A percentile compares a stretch with the other conserved stretches of the same genome.
Conservation (phyloP, 2,113 vertebrate species). For the Hyperopisus bebe region DNA sequence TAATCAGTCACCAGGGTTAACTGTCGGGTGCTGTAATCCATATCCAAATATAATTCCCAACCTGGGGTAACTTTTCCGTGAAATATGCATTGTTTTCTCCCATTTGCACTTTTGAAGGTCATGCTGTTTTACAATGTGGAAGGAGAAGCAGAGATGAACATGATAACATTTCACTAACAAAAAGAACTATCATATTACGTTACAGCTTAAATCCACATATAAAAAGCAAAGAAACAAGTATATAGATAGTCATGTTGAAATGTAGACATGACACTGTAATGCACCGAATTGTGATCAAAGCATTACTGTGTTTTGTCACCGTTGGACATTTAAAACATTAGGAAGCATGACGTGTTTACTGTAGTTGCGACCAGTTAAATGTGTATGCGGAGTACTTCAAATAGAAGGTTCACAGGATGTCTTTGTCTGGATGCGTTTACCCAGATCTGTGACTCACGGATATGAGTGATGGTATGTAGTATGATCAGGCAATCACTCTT, state of each 20-base stretch:
- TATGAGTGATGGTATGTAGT: background rate
- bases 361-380: background rate
- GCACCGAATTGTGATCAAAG: background rate
- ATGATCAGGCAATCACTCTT: conserved; percentile 50
- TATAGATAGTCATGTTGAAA: background rate
- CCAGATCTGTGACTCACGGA: background rate
- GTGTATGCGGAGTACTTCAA: background rate
- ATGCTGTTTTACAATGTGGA: background rate
- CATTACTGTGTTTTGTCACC: background rate
- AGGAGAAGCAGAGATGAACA: background rate
- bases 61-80: background rate
- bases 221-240: background rate
- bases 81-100: background rate
- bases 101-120: background rate
- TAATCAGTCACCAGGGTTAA: background rate
- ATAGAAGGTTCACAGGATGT: background rate
- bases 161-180: background rate
- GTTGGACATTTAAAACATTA: background rate
- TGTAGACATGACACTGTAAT: background rate
- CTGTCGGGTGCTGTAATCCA: background rate
- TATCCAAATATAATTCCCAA: background rate
- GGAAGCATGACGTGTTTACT: background rate
- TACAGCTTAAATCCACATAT: background rate
- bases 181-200: background rate
- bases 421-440: background rate